These are phyloP conservation scores for Danionella dracula DNA, from an alignment of 2,797 vertebrate species.

Conservation along the genomic window DNA sequence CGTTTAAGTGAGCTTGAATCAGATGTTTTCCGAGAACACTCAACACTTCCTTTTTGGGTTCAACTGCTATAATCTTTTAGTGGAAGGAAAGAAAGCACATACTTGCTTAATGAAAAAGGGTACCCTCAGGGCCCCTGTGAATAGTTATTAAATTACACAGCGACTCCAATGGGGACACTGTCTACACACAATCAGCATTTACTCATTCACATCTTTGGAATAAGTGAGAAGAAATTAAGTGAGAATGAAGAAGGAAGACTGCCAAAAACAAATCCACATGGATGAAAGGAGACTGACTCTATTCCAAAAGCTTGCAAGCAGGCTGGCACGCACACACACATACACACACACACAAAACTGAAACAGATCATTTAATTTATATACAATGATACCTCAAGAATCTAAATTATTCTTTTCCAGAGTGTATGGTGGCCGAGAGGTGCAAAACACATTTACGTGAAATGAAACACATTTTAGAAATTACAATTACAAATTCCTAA, in stretches of 20 bases:
- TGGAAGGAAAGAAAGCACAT: neutral
- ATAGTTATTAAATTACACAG: conserved; percentile 12
- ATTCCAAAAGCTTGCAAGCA: neutral
- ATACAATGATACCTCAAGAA: no score
- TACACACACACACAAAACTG: no score
- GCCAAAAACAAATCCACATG: conserved; percentile 1
- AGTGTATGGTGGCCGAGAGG: no score
- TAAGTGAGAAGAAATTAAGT: no score
- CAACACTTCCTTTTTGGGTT: conserved; percentile 14
- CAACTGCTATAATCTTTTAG: neutral
- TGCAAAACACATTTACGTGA: no score
- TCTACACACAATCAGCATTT: neutral
- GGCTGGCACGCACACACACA: neutral
- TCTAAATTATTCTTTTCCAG: no score
- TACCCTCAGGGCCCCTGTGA: conserved; percentile 4
- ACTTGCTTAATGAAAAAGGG: neutral
- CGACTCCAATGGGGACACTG: neutral
- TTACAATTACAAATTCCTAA: no score
- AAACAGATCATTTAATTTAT: no score
- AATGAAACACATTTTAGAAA: no score
- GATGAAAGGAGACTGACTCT: neutral
- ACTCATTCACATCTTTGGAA: conserved; percentile 9
- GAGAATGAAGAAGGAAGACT: neutral
- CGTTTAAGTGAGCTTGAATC: neutral
- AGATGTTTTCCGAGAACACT: neutral